Percentiles rank a stretch among this genome's conserved stretches.
phyloP scores from a whole-genome alignment of 2,113 vertebrate genomes.

The Ammospiza nelsoni region DNA sequence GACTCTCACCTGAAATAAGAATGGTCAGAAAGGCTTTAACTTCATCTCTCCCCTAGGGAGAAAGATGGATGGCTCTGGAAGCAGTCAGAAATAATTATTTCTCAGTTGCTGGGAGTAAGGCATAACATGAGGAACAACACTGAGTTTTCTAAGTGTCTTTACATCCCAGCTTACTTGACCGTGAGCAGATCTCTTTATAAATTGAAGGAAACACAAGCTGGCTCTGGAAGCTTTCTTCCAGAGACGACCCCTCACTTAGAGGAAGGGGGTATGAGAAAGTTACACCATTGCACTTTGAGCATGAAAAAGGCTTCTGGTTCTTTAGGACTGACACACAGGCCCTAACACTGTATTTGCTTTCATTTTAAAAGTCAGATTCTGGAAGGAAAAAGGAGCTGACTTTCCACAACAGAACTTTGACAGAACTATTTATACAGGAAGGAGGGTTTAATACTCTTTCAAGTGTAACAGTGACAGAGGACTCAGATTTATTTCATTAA shows the following conservation, averaged over 20 bases:
- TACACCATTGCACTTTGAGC: background rate
- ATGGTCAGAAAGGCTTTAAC: background rate
- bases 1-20: background rate
- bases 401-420: background rate
- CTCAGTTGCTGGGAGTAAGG: background rate
- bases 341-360: background rate
- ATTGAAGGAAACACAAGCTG: background rate
- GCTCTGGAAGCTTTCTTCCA: background rate
- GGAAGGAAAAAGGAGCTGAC: background rate
- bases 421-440: background rate
- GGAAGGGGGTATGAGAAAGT: background rate
- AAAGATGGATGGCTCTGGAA: background rate
- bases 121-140: background rate
- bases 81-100: background rate
- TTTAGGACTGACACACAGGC: background rate
- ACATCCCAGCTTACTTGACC: background rate
- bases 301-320: background rate
- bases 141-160: background rate
- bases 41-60: background rate
- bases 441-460: background rate
- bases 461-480: background rate
- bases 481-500: background rate
- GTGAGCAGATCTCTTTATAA: background rate
- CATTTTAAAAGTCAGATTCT: background rate
- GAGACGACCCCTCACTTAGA: background rate